Evolutionary conservation across 2,888 invertebrate genomes (phyloP).

Genomic region (Bembecia ichneumoniformis): DNA sequence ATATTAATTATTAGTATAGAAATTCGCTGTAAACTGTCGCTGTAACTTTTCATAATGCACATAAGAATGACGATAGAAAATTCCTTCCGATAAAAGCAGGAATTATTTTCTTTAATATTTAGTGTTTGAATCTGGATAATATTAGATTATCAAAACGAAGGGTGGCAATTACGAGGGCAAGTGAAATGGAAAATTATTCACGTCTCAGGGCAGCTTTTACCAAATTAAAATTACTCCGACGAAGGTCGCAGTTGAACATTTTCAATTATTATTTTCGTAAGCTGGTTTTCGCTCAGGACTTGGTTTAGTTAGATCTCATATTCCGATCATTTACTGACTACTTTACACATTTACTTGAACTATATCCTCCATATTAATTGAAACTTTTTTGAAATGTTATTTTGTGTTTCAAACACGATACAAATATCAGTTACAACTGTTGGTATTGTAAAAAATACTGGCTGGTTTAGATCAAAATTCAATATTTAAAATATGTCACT

Average conservation of each 20-base stretch:
- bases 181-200: conserved; percentile 34
- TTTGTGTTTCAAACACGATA: too few relatives aligned
- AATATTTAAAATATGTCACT: too few relatives aligned
- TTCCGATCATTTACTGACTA: too few relatives aligned
- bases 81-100: background rate
- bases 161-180: conserved; percentile 28
- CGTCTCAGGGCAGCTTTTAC: conserved; percentile 19
- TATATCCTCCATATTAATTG: too few relatives aligned
- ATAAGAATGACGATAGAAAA: background rate
- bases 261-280: background rate
- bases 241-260: conserved; percentile 1
- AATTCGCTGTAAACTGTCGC: background rate
- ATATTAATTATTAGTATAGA: background rate
- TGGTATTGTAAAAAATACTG: too few relatives aligned
- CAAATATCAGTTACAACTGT: too few relatives aligned
- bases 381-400: too few relatives aligned
- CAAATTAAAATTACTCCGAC: conserved; percentile 23
- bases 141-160: conserved; percentile 24
- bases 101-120: background rate
- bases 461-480: too few relatives aligned
- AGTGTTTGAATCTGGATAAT: conserved; percentile 15
- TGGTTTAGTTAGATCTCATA: too few relatives aligned
- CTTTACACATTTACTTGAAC: too few relatives aligned
- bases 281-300: background rate
- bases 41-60: background rate